phyloP scores from a whole-genome alignment of 2,797 vertebrate genomes.

The Esox lucius region DNA sequence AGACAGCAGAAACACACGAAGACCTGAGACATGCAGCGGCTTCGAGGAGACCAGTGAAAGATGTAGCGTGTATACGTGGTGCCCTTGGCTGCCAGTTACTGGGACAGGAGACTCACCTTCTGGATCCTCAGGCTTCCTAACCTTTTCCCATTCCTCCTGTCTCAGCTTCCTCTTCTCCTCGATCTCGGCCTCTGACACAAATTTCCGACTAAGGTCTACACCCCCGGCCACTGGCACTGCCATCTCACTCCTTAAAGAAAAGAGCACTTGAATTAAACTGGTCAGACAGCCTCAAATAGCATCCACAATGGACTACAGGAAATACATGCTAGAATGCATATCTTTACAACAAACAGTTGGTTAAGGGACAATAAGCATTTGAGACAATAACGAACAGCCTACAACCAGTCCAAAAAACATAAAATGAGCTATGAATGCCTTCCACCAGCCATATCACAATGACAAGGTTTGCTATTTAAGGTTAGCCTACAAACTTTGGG shows the following conservation, averaged over 20 bases:
- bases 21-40: constrained; percentile 13
- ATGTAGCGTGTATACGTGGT: neutral
- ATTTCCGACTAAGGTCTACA: constrained; percentile 89
- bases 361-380: too few relatives aligned
- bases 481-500: too few relatives aligned
- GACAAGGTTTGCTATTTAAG: too few relatives aligned
- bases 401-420: too few relatives aligned
- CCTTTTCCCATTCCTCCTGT: constrained; percentile 98
- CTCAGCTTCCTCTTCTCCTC: constrained; percentile 89
- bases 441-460: too few relatives aligned
- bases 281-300: neutral
- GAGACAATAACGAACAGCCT: too few relatives aligned
- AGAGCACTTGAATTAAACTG: neutral
- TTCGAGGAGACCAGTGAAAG: neutral
- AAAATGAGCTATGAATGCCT: too few relatives aligned
- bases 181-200: constrained; percentile 90
- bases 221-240: constrained; percentile 71
- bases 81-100: neutral
- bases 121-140: constrained; percentile 93
- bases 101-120: constrained; percentile 75
- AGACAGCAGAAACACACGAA: constrained; percentile 37
- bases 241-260: constrained; percentile 72
- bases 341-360: neutral
- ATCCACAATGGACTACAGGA: neutral
- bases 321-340: neutral